These are phyloP conservation scores for Anastrepha obliqua DNA, from an alignment of 1,140 invertebrate species.

Conservation along the genomic window DNA sequence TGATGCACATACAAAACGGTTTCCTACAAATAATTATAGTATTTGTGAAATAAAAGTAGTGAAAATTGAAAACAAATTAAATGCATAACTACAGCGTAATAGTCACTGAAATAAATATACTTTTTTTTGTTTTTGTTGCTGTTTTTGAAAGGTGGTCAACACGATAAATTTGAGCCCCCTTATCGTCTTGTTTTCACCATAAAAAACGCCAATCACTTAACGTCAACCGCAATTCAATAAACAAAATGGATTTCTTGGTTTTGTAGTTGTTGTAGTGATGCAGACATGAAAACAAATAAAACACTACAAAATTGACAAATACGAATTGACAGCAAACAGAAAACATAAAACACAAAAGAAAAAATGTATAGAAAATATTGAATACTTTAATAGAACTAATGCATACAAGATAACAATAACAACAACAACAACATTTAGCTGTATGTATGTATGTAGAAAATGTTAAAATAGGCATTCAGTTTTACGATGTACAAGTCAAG, in stretches of 20 bases:
- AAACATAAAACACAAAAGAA: neutral
- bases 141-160: constrained; percentile 59
- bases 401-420: neutral
- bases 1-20: constrained; percentile 12
- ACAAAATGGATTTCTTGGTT: constrained; percentile 53
- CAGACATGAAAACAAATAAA: neutral
- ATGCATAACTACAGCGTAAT: neutral
- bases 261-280: constrained; percentile 22
- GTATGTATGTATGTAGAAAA: neutral
- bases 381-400: neutral
- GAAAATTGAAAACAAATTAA: neutral
- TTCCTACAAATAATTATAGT: neutral
- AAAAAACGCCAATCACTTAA: constrained; percentile 46
- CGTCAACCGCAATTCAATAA: constrained; percentile 10
- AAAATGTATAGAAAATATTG: neutral
- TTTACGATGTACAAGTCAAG: constrained; percentile 18
- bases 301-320: constrained; percentile 53
- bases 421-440: neutral
- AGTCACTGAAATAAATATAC: neutral
- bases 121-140: neutral
- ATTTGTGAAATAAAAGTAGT: neutral
- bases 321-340: neutral
- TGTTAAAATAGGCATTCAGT: neutral
- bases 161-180: constrained; percentile 73
- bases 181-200: constrained; percentile 65